Evolutionary conservation across 2,113 vertebrate species (phyloP), one percentile per base, ranked within the genome.

Genomic region (Oncorhynchus keta): DNA sequence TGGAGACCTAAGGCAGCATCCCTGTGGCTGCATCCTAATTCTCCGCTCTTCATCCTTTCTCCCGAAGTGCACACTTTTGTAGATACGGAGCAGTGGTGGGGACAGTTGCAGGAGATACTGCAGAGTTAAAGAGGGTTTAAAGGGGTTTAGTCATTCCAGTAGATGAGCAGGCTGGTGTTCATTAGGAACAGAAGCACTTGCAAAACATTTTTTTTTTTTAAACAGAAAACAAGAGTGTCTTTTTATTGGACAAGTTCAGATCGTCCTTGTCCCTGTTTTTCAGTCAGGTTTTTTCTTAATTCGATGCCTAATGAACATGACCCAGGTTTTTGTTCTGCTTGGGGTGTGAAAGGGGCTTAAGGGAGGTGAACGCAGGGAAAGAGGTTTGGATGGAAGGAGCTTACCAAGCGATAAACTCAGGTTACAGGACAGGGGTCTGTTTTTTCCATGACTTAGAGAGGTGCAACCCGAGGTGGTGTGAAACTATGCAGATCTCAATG

Each of bases 401-500:
- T 22, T 61, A 20, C 11, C 2, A 26, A 66, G 71, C 51, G 61
- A 45, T 14, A 57, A 8, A 62, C 20, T 5, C 2, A n/a, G 66
- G 32, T 68, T 18, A 20, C 7, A 3, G 12, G 30, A 30, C 2
- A 20, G 3, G 12, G 45, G 28, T 7, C 28, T 1, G 12, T 72
- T 55, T 61, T 7, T n/a, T 20, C 13, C 1, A 65, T 18, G 4
- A 48, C 16, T 66, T 24, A 18, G 51, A 45, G 39, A 28, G 12
- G 45, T 49, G 2, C 22, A 69, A 77, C n/a, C 24, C 73, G 13
- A 55, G 16, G 51, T 14, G 16, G 14, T 1, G 2, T 75, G 16
- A 76, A 83, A 81, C 35, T 70, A 30, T 72, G 49, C 71, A 68
- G 35, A 70, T 72, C 57, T 22, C 28, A 3, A 76, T 85, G 16